These are phyloP conservation scores for Callinectes sapidus DNA, from an alignment of 2,888 invertebrate species.

Conservation along the genomic window DNA sequence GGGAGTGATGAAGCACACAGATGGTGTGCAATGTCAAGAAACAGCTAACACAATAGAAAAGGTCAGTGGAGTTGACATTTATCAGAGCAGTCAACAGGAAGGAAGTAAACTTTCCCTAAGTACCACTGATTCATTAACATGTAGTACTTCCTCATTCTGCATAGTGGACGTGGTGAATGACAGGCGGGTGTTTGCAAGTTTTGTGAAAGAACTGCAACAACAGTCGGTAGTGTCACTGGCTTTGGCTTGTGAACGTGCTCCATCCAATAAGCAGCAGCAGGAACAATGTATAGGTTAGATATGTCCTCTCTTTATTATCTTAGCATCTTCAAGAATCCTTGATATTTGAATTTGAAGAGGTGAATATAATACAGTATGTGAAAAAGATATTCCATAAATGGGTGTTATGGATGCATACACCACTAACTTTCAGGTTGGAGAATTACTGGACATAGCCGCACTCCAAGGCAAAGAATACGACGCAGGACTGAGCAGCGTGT, in stretches of 20 bases:
- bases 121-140: neutral
- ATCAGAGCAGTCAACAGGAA: neutral
- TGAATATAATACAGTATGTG: neutral
- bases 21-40: neutral
- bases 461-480: constrained; percentile 12
- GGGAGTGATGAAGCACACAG: neutral
- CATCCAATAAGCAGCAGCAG: constrained; percentile 41
- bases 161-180: constrained; percentile 67
- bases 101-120: neutral
- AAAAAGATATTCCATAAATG: neutral
- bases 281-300: constrained; percentile 50
- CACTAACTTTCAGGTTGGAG: constrained; percentile 52
- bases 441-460: constrained; percentile 41
- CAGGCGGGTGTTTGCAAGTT: constrained; percentile 73
- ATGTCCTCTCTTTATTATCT: neutral
- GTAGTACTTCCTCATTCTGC: constrained; percentile 51
- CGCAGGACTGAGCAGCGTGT: constrained; percentile 12
- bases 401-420: neutral
- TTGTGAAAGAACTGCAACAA: constrained; percentile 75
- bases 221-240: constrained; percentile 75
- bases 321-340: neutral
- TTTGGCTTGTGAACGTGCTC: constrained; percentile 75
- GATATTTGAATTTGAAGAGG: neutral
- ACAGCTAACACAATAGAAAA: neutral
- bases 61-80: neutral